Percentiles rank a stretch among this genome's conserved stretches.
Conservation (phyloP, 2,888 invertebrate species). For the Automeris io region DNA sequence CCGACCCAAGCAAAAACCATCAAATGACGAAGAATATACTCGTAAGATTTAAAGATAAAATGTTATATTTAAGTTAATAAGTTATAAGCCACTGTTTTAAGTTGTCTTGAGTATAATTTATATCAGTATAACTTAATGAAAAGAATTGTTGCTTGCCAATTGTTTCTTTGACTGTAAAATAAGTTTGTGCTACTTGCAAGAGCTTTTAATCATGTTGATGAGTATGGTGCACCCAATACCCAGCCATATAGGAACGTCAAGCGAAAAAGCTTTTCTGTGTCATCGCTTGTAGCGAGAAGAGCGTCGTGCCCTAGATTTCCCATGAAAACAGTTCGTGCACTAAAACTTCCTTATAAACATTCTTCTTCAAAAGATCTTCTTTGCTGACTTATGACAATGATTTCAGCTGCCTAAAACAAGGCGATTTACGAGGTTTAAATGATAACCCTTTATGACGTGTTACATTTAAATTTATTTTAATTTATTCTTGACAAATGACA, state of each 20-base stretch:
- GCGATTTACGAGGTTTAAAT: conserved; percentile 1
- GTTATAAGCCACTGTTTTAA: too few relatives aligned
- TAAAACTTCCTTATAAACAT: conserved; percentile 29
- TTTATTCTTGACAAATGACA: conserved; percentile 68
- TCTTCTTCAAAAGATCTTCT: conserved; percentile 17
- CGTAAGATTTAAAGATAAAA: too few relatives aligned
- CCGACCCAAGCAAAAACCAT: too few relatives aligned
- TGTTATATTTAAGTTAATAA: too few relatives aligned
- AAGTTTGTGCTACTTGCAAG: conserved; percentile 12
- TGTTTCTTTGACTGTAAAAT: conserved; percentile 3
- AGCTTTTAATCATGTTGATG: conserved; percentile 46
- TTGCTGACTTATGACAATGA: neutral
- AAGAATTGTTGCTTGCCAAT: too few relatives aligned
- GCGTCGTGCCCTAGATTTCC: conserved; percentile 59
- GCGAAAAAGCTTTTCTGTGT: conserved; percentile 65
- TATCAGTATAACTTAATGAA: too few relatives aligned
- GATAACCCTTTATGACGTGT: neutral
- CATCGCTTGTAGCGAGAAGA: conserved; percentile 43
- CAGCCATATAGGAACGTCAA: conserved; percentile 28
- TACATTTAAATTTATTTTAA: conserved; percentile 43
- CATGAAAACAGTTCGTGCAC: conserved; percentile 52
- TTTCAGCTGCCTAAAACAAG: neutral
- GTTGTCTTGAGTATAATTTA: too few relatives aligned
- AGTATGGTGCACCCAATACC: conserved; percentile 18
- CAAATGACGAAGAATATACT: too few relatives aligned